Percentiles rank a stretch among this genome's conserved stretches.
Evolutionary conservation across 2,888 invertebrate species (phyloP).

Genomic region (Cetonia aurata): DNA sequence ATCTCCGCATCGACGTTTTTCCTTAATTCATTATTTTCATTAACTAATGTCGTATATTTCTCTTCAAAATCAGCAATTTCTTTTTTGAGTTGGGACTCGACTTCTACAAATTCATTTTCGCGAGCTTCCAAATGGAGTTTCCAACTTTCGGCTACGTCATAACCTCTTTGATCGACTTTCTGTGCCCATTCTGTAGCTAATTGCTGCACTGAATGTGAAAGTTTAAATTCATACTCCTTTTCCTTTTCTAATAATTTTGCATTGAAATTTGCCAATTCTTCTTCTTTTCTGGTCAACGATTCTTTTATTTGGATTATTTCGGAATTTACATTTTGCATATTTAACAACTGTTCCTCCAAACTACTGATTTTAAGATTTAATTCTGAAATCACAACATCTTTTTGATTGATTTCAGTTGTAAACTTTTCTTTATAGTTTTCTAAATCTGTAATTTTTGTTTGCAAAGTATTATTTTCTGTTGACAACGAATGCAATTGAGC

Average conservation of each 20-base stretch:
- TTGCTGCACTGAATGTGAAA: conserved; percentile 53
- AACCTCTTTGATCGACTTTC: conserved; percentile 76
- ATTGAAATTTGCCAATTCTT: conserved; percentile 55
- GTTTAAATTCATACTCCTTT: conserved; percentile 62
- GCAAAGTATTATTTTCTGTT: conserved; percentile 4
- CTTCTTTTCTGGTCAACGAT: conserved; percentile 43
- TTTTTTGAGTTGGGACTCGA: conserved; percentile 68
- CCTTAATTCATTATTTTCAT: conserved; percentile 64
- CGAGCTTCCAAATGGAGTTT: conserved; percentile 76
- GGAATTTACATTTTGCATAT: conserved; percentile 60
- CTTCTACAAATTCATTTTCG: conserved; percentile 73
- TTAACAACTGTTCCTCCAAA: conserved; percentile 48
- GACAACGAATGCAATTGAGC: neutral
- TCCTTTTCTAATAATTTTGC: conserved; percentile 59
- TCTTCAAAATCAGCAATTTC: conserved; percentile 69
- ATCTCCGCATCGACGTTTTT: conserved; percentile 65
- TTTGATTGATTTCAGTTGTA: conserved; percentile 17
- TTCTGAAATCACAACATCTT: conserved; percentile 41
- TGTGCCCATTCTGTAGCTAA: conserved; percentile 66
- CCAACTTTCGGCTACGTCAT: conserved; percentile 79
- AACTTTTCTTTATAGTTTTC: conserved; percentile 7
- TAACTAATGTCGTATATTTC: conserved; percentile 62
- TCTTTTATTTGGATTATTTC: conserved; percentile 36
- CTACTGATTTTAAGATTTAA: conserved; percentile 58
- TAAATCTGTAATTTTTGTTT: conserved; percentile 17